These are phyloP conservation scores for Baronia brevicornis DNA, from an alignment of 2,888 invertebrate genomes.

Conservation along the genomic window DNA sequence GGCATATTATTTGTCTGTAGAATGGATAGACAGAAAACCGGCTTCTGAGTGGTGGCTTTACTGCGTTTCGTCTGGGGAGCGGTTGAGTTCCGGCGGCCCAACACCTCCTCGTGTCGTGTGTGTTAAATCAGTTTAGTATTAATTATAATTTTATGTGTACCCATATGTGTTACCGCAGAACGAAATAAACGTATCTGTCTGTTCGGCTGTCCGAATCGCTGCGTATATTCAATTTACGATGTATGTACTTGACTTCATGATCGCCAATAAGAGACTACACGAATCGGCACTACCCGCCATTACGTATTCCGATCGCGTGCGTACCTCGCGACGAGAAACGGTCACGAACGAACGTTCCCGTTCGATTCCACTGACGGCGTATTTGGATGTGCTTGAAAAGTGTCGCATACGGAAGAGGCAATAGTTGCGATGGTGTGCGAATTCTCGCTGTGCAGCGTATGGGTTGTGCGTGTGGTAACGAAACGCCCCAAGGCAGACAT, in stretches of 20 bases:
- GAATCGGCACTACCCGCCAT: slow-evolving; percentile 66
- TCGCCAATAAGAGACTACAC: slow-evolving; percentile 59
- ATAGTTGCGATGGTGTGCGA: slow-evolving; percentile 1
- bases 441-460: background rate
- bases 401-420: slow-evolving; percentile 12
- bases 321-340: slow-evolving; percentile 31
- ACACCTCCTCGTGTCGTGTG: too few relatives aligned
- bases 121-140: too few relatives aligned
- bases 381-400: slow-evolving; percentile 7
- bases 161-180: slow-evolving; percentile 1
- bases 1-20: too few relatives aligned
- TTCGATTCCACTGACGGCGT: slow-evolving; percentile 19
- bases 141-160: slow-evolving; percentile 9
- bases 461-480: slow-evolving; percentile 17
- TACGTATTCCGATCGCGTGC: slow-evolving; percentile 65
- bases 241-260: slow-evolving; percentile 36
- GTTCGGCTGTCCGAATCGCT: too few relatives aligned
- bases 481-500: slow-evolving; percentile 38
- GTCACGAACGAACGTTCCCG: slow-evolving; percentile 8
- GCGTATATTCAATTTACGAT: slow-evolving; percentile 59
- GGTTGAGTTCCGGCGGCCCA: too few relatives aligned
- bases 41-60: too few relatives aligned
- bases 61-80: too few relatives aligned
- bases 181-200: too few relatives aligned
- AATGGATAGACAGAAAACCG: too few relatives aligned